A percentile compares a stretch with the other conserved stretches of the same genome.
phyloP scores from a whole-genome alignment of 2,888 invertebrate species.

The Lysandra coridon region DNA sequence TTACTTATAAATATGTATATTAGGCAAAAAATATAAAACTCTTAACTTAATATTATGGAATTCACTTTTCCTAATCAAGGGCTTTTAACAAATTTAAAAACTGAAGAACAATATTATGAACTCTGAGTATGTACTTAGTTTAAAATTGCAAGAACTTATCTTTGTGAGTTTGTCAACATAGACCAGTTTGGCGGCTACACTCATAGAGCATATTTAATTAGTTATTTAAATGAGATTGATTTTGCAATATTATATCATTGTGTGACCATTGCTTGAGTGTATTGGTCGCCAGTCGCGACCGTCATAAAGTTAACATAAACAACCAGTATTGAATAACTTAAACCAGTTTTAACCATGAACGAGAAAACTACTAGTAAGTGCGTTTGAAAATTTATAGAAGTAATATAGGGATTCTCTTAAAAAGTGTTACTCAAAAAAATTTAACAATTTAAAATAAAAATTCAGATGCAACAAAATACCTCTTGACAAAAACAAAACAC shows the following conservation, averaged over 20 bases:
- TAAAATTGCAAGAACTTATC: background rate
- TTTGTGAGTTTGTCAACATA: background rate
- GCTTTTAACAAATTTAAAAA: background rate
- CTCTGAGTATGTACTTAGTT: background rate
- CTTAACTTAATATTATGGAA: too few relatives aligned
- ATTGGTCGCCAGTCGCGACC: background rate
- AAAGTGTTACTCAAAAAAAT: background rate
- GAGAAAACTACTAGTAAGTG: background rate
- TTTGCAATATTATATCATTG: background rate
- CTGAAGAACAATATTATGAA: too few relatives aligned
- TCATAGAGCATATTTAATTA: background rate
- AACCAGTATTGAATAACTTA: background rate
- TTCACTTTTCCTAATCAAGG: too few relatives aligned
- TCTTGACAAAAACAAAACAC: background rate
- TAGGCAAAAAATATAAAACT: too few relatives aligned
- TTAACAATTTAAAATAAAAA: background rate
- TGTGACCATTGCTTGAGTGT: background rate
- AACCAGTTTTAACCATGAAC: constrained; percentile 11
- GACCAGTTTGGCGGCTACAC: background rate
- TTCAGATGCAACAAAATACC: too few relatives aligned
- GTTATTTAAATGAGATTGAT: constrained; percentile 16
- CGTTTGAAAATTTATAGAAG: background rate
- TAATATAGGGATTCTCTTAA: background rate
- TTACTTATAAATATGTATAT: too few relatives aligned
- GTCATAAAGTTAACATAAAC: background rate